Base-by-base conservation (phyloP, 2,797 vertebrate genomes). In the Bovichtus variegatus region DNA sequence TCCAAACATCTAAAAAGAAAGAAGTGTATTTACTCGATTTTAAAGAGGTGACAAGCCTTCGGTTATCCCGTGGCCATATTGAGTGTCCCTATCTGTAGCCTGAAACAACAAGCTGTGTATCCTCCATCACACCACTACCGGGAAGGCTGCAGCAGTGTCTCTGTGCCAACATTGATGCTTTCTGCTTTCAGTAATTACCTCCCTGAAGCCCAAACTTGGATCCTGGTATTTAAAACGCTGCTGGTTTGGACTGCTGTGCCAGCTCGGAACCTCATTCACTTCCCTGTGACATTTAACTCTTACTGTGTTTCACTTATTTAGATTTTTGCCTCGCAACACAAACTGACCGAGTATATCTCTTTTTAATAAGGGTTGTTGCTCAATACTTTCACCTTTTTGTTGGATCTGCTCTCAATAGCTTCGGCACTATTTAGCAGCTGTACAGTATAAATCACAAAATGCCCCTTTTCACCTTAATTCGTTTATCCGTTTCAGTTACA, bases 31-130 rank as follows among this genome's bases (percentile, higher is more conserved):
- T 92, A 84, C 74, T 83, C 16, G 41, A 79, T 89, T 91, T 93
- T 92, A 87, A 93, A 87, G 91, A 93, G 87, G 91, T 92, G 92
- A 78, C 76, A 92, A 90, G 76, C 81, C 78, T 83, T 53, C 27
- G 41, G 74, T 89, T 73, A 77, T 76, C 55, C 74, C 9, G 54
- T 53, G 55, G 74, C 9, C 47, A 57, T 76, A 88, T 88, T 81
- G 51, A 68, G 71, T 91, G 89, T 82, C 88, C 43, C 44, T 38
- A 27, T 81, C 80, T 81, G 69, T 77, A n/a, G 73, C 72, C 58
- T 74, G 70, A 59, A 85, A 87, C 74, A 76, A 84, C 78, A 77
- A 84, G 55, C 51, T 57, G 62, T 15, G 34, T 72, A 65, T 80
- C 58, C 74, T 80, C 69, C 61, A 53, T 82, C 86, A 58, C 67